Percentiles rank a stretch among this genome's conserved stretches.
Evolutionary conservation across 2,113 vertebrate genomes (phyloP).

Genomic region (Istiophorus platypterus): DNA sequence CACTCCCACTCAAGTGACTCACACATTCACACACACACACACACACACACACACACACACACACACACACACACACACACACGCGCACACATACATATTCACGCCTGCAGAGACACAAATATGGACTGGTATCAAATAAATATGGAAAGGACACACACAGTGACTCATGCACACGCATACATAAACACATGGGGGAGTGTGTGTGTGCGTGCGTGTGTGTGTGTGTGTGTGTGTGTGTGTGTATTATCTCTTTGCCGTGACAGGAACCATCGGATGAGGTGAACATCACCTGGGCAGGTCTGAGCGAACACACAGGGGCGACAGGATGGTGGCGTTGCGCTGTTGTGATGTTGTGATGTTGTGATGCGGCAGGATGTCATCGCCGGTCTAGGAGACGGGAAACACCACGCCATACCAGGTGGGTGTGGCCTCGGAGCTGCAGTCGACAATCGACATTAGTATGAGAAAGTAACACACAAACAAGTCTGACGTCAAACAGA

Average conservation of each 20-base stretch:
- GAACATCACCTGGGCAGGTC: slow-evolving; percentile 56
- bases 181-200: neutral
- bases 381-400: neutral
- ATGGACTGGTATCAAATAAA: slow-evolving; percentile 68
- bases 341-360: neutral
- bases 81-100: slow-evolving; percentile 22
- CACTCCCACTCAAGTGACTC: slow-evolving; percentile 63
- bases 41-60: slow-evolving; percentile 36
- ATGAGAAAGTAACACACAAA: too few relatives aligned
- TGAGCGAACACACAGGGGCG: neutral
- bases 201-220: slow-evolving; percentile 17
- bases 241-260: neutral
- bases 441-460: too few relatives aligned
- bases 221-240: slow-evolving; percentile 19
- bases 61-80: slow-evolving; percentile 34
- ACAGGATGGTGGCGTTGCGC: neutral
- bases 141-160: slow-evolving; percentile 68
- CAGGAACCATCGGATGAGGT: neutral
- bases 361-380: slow-evolving; percentile 18
- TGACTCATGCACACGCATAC: slow-evolving; percentile 57
- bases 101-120: slow-evolving; percentile 41
- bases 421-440: neutral
- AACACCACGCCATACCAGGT: neutral
- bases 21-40: slow-evolving; percentile 5
- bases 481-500: neutral